Evolutionary conservation across 2,888 invertebrate genomes (phyloP).

Genomic region (Lasioglossum vierecki): DNA sequence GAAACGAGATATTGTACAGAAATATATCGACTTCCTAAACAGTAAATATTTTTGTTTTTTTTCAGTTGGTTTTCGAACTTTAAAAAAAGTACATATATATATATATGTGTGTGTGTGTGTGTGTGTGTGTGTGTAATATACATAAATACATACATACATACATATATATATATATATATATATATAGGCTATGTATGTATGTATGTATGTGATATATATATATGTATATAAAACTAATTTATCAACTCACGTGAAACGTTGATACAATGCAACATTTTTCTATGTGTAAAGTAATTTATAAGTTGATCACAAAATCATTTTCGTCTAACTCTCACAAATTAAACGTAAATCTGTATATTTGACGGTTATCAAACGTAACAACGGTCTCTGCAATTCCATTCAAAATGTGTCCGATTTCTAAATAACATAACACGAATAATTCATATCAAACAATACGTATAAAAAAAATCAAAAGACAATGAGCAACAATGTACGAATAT

Average conservation of each 20-base stretch:
- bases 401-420: neutral
- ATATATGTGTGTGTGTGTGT: no score
- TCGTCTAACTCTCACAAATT: neutral
- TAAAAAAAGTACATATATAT: neutral
- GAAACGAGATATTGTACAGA: slow-evolving; percentile 42
- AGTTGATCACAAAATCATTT: neutral
- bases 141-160: no score
- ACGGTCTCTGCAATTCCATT: neutral
- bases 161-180: no score
- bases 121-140: no score
- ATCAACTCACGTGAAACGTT: neutral
- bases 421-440: neutral
- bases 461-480: neutral
- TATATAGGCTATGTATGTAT: no score
- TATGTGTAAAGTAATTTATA: neutral
- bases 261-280: neutral
- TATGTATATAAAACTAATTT: neutral
- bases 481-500: slow-evolving; percentile 20
- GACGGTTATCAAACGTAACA: neutral
- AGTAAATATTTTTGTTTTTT: slow-evolving; percentile 32
- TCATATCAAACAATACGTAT: slow-evolving; percentile 15
- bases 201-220: no score
- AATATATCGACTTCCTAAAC: slow-evolving; percentile 43
- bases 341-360: slow-evolving; percentile 15
- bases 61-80: slow-evolving; percentile 43